Evolutionary conservation across 2,888 invertebrate genomes (phyloP).

Genomic region (Melitaea athalia): DNA sequence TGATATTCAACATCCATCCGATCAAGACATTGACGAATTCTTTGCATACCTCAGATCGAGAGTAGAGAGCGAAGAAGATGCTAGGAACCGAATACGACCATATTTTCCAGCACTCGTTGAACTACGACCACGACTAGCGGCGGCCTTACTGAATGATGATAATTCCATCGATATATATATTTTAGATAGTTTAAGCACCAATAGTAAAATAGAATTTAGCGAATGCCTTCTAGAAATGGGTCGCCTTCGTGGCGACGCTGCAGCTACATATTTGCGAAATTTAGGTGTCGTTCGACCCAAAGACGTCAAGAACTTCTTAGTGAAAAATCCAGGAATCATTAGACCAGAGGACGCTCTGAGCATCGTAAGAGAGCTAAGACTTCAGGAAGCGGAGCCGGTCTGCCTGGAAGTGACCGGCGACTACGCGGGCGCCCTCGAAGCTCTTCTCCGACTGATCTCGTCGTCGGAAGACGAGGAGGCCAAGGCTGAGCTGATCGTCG

Average conservation of each 20-base stretch:
- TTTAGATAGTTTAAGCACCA: constrained; percentile 44
- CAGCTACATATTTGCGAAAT: constrained; percentile 57
- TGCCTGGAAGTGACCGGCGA: constrained; percentile 74
- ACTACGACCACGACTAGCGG: constrained; percentile 62
- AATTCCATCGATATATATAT: constrained; percentile 45
- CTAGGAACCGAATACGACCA: constrained; percentile 45
- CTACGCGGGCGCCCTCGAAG: constrained; percentile 62
- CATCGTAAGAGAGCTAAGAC: constrained; percentile 57
- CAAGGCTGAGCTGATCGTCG: constrained; percentile 46
- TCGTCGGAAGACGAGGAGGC: constrained; percentile 39
- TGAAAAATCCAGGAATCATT: constrained; percentile 58
- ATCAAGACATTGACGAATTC: constrained; percentile 63
- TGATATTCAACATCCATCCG: constrained; percentile 55
- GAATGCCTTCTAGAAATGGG: constrained; percentile 56
- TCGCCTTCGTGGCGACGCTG: constrained; percentile 56
- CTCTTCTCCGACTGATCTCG: constrained; percentile 53
- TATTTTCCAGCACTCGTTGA: constrained; percentile 53
- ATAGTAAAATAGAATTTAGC: constrained; percentile 56
- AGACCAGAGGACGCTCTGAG: constrained; percentile 70
- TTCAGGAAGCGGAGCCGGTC: constrained; percentile 61
- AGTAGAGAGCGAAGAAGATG: constrained; percentile 47
- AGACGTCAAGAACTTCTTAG: constrained; percentile 58
- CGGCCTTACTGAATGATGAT: constrained; percentile 55
- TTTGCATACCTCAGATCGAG: constrained; percentile 61
- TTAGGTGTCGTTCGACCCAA: constrained; percentile 56